These are phyloP conservation scores for Quadroppia sp. DNA, from an alignment of 2,888 invertebrate species.

Conservation along the genomic window DNA sequence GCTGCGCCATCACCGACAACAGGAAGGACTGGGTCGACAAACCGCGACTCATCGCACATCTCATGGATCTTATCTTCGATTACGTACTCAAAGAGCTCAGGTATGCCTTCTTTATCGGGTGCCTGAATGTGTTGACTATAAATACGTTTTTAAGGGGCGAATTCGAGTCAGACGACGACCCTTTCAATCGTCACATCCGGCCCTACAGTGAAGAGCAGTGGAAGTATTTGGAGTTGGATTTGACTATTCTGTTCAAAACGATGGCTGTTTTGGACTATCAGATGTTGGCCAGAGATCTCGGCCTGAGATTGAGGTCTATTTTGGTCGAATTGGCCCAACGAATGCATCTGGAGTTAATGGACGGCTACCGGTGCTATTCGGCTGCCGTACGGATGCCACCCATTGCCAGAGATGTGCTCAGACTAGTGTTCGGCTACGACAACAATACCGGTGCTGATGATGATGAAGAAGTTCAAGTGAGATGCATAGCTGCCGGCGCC, in stretches of 20 bases:
- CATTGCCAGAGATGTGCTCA: background rate
- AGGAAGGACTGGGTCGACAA: no score
- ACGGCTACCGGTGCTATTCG: background rate
- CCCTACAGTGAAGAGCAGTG: background rate
- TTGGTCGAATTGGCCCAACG: slow-evolving; percentile 3
- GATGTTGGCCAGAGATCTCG: background rate
- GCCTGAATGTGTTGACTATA: no score
- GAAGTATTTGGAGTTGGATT: background rate
- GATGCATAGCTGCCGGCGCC: no score
- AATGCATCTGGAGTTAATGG: background rate
- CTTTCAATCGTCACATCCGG: no score
- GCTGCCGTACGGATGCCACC: background rate
- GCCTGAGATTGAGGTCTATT: background rate
- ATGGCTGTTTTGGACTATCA: background rate
- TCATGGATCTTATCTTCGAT: background rate
- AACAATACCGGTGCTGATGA: background rate
- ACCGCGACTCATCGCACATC: background rate
- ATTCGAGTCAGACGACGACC: no score
- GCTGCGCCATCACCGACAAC: background rate
- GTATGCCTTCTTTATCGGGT: background rate
- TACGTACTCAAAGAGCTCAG: background rate
- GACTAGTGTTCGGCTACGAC: background rate
- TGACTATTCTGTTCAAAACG: background rate
- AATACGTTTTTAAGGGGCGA: no score
- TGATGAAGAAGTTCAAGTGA: no score